Evolutionary conservation across 2,888 invertebrate species (phyloP), one percentile per base, ranked within the genome.

Genomic region (Therioaphis trifolii): DNA sequence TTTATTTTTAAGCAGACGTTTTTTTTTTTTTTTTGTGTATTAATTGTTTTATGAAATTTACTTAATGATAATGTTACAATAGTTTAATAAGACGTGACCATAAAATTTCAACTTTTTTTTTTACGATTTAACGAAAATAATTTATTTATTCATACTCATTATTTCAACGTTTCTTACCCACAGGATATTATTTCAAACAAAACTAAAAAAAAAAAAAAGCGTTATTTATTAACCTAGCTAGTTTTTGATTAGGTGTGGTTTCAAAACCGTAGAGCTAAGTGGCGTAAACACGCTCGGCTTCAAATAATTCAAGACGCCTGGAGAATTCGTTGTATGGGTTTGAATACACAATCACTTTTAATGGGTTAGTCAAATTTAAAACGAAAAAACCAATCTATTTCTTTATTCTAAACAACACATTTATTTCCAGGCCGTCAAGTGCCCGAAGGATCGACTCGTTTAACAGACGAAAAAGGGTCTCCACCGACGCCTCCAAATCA

Each of bases 241-340:
- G 35, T 74, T 29, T 66, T 3, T 63, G 21, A 46, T 72, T 88
- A 95, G 95, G 96, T 96, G 29, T 96, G 96, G 96, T 96, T 96
- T 89, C 96, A 96, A 91, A 96, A 96, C 88, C 91, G 96, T 63
- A 91, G 96, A 77, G 96, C 96, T 7, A 96, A 96, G 89, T 96
- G 96, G 96, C 92, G 96, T 24, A 96, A 96, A 88, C 95, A 96
- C 88, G 95, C 96, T 1, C 91, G 96, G 0, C 90, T 96, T 85
- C 96, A 96, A 87, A 90, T 96, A 77, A 90, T 96, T 27, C 96
- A 96, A 88, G 96, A 96, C 87, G 96, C 96, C 1, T 96, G 96
- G 96, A 90, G 96, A 86, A 95, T 96, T 94, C 92, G 96, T 85
- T 96, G 95, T 88, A 90, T 96, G 29, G 95, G 95, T 0, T 86